Conservation (phyloP, 2,113 vertebrate genomes). For the Mormoops blainvillei region DNA sequence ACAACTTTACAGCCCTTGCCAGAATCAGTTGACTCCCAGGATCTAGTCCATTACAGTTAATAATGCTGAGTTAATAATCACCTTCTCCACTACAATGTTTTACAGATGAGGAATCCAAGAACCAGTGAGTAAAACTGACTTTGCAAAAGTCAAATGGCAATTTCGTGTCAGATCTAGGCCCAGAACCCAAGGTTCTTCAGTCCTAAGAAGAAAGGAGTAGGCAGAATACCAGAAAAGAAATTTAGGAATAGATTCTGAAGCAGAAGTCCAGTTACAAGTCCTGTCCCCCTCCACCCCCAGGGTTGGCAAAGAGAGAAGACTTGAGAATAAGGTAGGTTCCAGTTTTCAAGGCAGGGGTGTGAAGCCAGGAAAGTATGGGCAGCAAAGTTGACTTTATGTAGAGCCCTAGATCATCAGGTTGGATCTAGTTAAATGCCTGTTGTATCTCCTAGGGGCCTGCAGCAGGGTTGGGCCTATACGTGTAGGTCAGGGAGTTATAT, state of each 20-base stretch:
- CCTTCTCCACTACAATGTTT: background rate
- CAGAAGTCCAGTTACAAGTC: background rate
- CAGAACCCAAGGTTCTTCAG: background rate
- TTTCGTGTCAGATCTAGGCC: background rate
- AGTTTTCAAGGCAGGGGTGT: background rate
- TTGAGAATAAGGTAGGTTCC: background rate
- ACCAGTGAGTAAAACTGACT: conserved; percentile 11
- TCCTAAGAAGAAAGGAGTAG: background rate
- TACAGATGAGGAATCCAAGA: conserved; percentile 6
- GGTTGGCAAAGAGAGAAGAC: background rate
- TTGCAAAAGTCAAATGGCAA: conserved; percentile 22
- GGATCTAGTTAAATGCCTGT: background rate
- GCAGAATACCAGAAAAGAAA: background rate
- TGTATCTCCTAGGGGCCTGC: background rate
- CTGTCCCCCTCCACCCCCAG: accelerated
- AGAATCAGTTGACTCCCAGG: background rate
- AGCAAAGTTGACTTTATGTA: background rate
- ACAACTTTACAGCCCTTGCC: background rate
- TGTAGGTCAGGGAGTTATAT: background rate
- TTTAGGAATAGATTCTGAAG: background rate
- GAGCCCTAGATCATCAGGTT: background rate
- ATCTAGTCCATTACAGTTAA: background rate
- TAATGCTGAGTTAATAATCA: conserved; percentile 34
- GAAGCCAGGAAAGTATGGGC: background rate
- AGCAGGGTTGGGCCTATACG: background rate